Base-by-base conservation (phyloP, 2,113 vertebrate genomes). In the Apeltes quadracus region DNA sequence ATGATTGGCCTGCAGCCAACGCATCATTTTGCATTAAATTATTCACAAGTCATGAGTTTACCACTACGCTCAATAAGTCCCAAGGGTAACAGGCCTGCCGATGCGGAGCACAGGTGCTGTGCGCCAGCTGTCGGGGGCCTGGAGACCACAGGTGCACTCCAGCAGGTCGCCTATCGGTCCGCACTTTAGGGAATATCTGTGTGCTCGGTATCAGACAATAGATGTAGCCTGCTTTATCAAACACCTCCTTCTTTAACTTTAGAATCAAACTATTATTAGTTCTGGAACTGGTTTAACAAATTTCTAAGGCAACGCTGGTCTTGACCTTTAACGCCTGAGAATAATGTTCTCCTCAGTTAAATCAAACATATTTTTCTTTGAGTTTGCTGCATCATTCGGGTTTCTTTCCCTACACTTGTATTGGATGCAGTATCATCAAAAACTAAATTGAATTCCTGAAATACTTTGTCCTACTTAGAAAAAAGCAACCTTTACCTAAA, bases 21-120 rank as follows among this genome's bases (percentile, higher is more conserved):
- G 72, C 78, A 86, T 79, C 14, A 80, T 68, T 87, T 77, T 71
- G 46, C 72, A 78, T 87, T 83, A 25, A 87, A 89, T 83, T 85
- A 91, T 91, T 89, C n/a, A 85, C 62, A 46, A 76, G 63, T 56
- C 72, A 57, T 48, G 46, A 50, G 57, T 20, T 56, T 3, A 50
- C 20, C 16, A 15, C 5, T 32, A 5, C 15, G 3, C 54, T 63
- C 25, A 4, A 22, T 22, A 14, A 65, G 43, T 54, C 46, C 7
- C 44, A 32, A 72, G 63, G 79, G 89, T 78, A 25, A 74, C 61
- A 63, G 50, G 39, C 48, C 38, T 23, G 61, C 73, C 67, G 72
- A 59, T 50, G 51, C 27, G 51, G 1, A 4, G 7, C 38, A 46
- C 39, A 64, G 58, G 75, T 66, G 53, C 61, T 44, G 82, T 70